Evolutionary conservation across 2,113 vertebrate genomes (phyloP).

Genomic region (Kryptolebias marmoratus): DNA sequence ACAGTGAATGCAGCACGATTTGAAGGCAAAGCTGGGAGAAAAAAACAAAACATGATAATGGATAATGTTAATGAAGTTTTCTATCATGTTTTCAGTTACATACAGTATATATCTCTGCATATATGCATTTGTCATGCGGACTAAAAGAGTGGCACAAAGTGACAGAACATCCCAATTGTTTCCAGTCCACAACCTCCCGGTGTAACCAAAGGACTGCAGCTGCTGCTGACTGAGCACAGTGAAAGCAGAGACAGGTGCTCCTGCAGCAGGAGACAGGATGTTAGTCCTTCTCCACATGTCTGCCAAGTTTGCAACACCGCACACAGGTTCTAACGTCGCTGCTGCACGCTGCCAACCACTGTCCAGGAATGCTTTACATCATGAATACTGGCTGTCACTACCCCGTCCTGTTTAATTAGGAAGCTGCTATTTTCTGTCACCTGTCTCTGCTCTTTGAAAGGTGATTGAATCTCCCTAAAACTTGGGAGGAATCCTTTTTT

Average conservation of each 20-base stretch:
- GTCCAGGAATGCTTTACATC: neutral
- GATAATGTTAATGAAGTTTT: too few relatives aligned
- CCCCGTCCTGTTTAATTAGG: neutral
- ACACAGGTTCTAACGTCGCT: neutral
- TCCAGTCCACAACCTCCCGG: neutral
- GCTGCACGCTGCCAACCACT: neutral
- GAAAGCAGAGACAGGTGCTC: neutral
- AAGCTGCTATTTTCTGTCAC: neutral
- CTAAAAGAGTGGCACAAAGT: neutral
- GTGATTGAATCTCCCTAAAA: neutral
- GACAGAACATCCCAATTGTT: neutral
- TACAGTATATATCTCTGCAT: neutral
- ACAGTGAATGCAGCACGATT: too few relatives aligned
- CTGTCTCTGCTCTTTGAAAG: neutral
- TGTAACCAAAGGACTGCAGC: neutral
- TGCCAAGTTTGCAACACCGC: neutral
- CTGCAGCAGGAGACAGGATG: constrained; percentile 5
- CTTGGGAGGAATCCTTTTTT: constrained; percentile 3
- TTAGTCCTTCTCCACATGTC: neutral
- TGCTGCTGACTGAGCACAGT: constrained; percentile 8
- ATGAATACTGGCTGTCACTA: neutral
- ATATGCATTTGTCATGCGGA: neutral
- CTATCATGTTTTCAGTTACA: too few relatives aligned
- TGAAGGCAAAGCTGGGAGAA: too few relatives aligned
- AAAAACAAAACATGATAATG: too few relatives aligned